phyloP scores from a whole-genome alignment of 1,140 invertebrate genomes.

The Microplitis mediator region DNA sequence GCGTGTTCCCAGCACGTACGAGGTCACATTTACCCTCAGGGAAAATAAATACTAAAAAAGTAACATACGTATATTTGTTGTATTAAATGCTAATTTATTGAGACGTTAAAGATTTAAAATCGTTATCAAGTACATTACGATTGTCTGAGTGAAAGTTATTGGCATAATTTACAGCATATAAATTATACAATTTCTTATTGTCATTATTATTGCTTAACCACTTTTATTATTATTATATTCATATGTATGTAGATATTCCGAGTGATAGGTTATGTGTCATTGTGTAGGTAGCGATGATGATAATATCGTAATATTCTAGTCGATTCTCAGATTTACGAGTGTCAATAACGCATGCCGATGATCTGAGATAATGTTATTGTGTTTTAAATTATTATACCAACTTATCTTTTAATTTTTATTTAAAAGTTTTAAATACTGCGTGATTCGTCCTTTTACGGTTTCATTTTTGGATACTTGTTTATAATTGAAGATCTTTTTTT shows the following conservation, averaged over 20 bases:
- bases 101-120: not conserved
- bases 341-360: not conserved
- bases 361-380: too few species aligned
- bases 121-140: not conserved
- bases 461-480: too few species aligned
- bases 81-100: not conserved
- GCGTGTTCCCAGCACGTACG: not conserved
- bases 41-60: not conserved
- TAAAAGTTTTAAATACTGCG: too few species aligned
- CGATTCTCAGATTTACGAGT: slow-evolving; percentile 44
- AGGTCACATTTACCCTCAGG: not conserved
- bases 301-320: slow-evolving; percentile 36
- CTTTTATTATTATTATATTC: not conserved
- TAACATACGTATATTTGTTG: not conserved
- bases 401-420: too few species aligned
- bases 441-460: too few species aligned
- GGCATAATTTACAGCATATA: not conserved
- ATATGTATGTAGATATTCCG: not conserved
- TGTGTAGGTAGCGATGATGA: slow-evolving; percentile 38
- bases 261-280: slow-evolving; percentile 28
- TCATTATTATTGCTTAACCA: not conserved
- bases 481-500: too few species aligned
- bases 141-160: not conserved
- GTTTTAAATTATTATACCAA: too few species aligned
- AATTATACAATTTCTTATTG: not conserved